phyloP scores from a whole-genome alignment of 2,797 vertebrate genomes.

The Sternotherus odoratus region DNA sequence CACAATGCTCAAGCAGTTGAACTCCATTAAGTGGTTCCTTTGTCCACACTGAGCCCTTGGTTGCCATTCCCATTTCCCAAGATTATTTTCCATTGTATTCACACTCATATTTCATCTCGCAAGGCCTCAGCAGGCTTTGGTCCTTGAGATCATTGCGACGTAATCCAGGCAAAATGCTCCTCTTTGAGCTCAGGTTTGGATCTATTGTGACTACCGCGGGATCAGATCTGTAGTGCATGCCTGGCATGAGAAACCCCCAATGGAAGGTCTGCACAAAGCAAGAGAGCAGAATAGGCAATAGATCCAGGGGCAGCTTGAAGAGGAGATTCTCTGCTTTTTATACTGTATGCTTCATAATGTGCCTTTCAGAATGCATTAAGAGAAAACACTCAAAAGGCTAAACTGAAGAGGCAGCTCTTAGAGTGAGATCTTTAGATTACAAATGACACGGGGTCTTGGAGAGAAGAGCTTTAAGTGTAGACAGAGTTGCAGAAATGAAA shows the following conservation, averaged over 20 bases:
- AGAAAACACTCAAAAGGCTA: background rate
- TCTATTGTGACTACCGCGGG: background rate
- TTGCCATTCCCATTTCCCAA: background rate
- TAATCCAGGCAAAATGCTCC: background rate
- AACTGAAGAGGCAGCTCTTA: background rate
- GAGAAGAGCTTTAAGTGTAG: background rate
- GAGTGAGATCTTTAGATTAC: background rate
- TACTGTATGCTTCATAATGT: background rate
- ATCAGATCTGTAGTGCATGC: background rate
- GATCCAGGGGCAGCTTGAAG: background rate
- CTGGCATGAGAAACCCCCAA: background rate
- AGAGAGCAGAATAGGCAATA: background rate
- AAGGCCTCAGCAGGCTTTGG: background rate
- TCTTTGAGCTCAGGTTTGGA: background rate
- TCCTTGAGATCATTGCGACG: background rate
- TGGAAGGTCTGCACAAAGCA: background rate
- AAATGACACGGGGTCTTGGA: background rate
- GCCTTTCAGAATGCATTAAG: background rate
- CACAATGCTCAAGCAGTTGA: background rate
- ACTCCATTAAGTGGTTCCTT: background rate
- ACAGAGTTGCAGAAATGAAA: background rate
- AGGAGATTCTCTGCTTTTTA: background rate
- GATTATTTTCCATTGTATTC: background rate
- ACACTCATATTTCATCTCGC: background rate
- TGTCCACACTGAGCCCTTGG: background rate